phyloP scores from a whole-genome alignment of 2,888 invertebrate species.

The Germaria angustata region DNA sequence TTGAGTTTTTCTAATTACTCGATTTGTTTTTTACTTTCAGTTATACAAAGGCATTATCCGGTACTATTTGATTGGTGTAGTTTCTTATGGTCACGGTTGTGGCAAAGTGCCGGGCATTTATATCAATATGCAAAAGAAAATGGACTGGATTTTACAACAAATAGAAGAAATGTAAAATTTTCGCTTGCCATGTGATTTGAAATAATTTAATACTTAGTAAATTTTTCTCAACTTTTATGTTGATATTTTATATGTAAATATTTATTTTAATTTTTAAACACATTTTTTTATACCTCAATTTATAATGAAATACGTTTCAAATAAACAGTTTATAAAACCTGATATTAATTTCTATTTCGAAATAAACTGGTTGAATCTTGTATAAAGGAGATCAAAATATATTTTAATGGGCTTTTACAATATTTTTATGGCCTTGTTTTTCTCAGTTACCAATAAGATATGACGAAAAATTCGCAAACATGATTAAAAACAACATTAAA shows the following conservation, averaged over 20 bases:
- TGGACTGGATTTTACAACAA: constrained; percentile 82
- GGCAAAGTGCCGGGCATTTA: constrained; percentile 85
- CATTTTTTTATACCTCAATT: neutral
- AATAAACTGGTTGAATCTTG: neutral
- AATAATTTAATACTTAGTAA: neutral
- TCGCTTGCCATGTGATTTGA: neutral
- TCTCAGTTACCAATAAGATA: too few species aligned
- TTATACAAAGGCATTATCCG: constrained; percentile 67
- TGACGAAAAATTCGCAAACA: too few species aligned
- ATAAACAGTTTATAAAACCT: neutral
- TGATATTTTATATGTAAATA: neutral
- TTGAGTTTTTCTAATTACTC: neutral
- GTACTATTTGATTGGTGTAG: constrained; percentile 82
- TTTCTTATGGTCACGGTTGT: constrained; percentile 84
- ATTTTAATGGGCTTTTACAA: neutral
- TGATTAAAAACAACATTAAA: too few species aligned
- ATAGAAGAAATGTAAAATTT: constrained; percentile 51
- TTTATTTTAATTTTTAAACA: neutral
- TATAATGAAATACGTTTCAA: constrained; percentile 10
- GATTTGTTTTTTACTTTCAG: constrained; percentile 50
- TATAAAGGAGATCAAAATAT: neutral
- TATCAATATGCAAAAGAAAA: constrained; percentile 82
- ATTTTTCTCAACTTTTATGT: neutral
- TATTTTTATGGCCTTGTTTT: too few species aligned
- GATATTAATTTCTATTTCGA: neutral